Conservation (phyloP, 2,888 invertebrate genomes). For the Luperina testacea region DNA sequence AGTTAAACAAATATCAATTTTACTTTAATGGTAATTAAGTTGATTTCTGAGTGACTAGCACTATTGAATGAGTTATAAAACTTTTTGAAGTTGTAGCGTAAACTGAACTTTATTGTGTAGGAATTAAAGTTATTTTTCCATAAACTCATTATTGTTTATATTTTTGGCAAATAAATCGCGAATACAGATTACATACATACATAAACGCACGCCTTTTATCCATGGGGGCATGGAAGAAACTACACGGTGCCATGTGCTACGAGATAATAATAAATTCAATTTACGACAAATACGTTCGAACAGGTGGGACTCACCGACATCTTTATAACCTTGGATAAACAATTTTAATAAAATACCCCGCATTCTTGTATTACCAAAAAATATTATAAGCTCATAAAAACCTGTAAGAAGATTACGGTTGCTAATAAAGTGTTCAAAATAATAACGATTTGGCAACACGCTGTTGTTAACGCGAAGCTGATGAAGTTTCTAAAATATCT, state of each 20-base stretch:
- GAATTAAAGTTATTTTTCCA: no score
- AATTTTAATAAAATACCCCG: conserved; percentile 24
- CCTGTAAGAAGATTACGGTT: conserved; percentile 42
- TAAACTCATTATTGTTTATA: no score
- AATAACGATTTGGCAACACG: conserved; percentile 57
- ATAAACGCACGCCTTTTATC: background rate
- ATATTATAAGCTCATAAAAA: conserved; percentile 39
- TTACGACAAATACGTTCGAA: conserved; percentile 19
- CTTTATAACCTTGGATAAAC: conserved; percentile 28
- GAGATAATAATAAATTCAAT: conserved; percentile 18
- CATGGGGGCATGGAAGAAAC: background rate
- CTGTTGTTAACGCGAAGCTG: conserved; percentile 30
- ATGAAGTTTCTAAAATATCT: conserved; percentile 50
- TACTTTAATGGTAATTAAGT: no score
- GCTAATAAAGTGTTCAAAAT: conserved; percentile 60
- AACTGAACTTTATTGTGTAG: no score
- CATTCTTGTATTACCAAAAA: conserved; percentile 42
- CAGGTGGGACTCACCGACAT: conserved; percentile 17
- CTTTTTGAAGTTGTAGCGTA: no score
- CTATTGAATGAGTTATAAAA: no score
- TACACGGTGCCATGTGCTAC: background rate
- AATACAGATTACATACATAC: background rate
- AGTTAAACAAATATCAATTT: no score
- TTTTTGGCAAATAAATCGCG: no score
- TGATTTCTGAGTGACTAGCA: no score